phyloP scores from a whole-genome alignment of 2,113 vertebrate species.

The Corapipo altera region DNA sequence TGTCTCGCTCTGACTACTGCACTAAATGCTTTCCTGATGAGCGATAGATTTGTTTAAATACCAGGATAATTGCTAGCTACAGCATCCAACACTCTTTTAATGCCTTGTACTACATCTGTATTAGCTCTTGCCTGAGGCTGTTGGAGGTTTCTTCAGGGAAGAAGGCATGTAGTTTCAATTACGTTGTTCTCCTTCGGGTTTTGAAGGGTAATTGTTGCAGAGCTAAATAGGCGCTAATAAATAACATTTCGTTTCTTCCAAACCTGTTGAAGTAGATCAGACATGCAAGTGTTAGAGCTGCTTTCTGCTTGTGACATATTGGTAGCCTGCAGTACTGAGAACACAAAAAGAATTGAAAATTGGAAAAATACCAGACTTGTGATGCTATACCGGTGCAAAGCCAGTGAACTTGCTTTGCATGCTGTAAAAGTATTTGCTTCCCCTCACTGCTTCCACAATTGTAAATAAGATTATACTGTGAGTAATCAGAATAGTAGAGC shows the following conservation, averaged over 20 bases:
- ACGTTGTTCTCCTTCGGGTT: constrained; percentile 68
- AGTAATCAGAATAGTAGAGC: not conserved
- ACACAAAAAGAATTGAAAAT: not conserved
- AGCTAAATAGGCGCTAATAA: constrained; percentile 72
- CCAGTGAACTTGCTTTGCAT: not conserved
- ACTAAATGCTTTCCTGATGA: constrained; percentile 82
- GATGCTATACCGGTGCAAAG: not conserved
- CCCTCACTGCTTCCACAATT: not conserved
- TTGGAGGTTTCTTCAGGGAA: constrained; percentile 72
- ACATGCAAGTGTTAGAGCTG: constrained; percentile 28
- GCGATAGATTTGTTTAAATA: constrained; percentile 88
- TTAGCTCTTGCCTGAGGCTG: constrained; percentile 86
- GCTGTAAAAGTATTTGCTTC: not conserved
- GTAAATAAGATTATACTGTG: not conserved
- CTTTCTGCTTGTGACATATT: constrained; percentile 47
- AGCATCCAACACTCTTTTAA: constrained; percentile 74
- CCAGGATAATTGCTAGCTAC: constrained; percentile 85
- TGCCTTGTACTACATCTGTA: constrained; percentile 90
- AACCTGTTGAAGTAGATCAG: constrained; percentile 61
- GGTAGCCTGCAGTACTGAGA: constrained; percentile 16
- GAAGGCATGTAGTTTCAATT: constrained; percentile 70
- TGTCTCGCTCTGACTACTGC: constrained; percentile 71
- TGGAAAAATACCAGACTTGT: not conserved
- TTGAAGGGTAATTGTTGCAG: constrained; percentile 77
- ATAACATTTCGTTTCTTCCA: constrained; percentile 40